A percentile compares a stretch with the other conserved stretches of the same genome.
Conservation (phyloP, 2,888 invertebrate genomes). For the Spilarctia lutea region DNA sequence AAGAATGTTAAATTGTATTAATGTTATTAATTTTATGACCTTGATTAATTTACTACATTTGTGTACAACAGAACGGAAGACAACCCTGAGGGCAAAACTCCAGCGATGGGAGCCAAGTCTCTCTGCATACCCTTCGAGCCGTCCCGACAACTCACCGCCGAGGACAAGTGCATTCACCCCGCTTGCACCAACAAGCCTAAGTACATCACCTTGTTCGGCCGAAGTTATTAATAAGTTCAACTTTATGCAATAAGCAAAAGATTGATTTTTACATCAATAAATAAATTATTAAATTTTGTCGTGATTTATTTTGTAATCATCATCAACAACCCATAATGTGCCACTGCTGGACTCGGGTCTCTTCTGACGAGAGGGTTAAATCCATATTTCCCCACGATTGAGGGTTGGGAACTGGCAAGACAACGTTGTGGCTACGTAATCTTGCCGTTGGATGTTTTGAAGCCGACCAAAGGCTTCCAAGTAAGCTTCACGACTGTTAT, state of each 20-base stretch:
- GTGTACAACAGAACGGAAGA: conserved; percentile 87
- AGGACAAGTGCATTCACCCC: conserved; percentile 95
- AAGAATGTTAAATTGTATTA: neutral
- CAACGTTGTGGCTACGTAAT: no score
- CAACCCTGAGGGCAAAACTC: conserved; percentile 89
- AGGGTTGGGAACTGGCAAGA: no score
- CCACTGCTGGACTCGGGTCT: no score
- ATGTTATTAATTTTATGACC: neutral
- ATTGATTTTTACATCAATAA: conserved; percentile 56
- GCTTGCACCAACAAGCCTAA: conserved; percentile 92
- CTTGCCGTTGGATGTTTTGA: no score
- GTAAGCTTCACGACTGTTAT: no score
- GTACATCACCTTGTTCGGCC: conserved; percentile 96
- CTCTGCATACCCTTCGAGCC: conserved; percentile 99
- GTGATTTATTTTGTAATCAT: conserved; percentile 49
- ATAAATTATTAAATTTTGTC: conserved; percentile 27
- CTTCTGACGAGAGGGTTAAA: no score
- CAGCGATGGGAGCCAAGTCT: conserved; percentile 99
- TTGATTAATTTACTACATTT: neutral
- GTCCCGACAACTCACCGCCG: conserved; percentile 87
- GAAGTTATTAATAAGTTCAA: conserved; percentile 90
- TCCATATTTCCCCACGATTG: no score
- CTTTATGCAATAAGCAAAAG: conserved; percentile 28
- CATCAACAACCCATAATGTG: no score
- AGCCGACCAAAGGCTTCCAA: no score